Percentiles rank a stretch among this genome's conserved stretches.
Evolutionary conservation across 2,888 invertebrate genomes (phyloP).

Genomic region (Stramonita haemastoma): DNA sequence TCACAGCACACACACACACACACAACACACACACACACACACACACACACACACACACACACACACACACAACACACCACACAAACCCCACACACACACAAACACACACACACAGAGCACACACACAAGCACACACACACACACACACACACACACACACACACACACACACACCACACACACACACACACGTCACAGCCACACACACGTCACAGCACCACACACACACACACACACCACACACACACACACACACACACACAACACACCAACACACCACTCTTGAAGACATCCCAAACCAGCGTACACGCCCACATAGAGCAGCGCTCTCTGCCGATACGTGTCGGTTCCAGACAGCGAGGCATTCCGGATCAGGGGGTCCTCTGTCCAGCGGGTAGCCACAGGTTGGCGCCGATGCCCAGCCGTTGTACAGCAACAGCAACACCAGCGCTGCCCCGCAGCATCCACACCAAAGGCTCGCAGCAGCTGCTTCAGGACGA

Average conservation of each 20-base stretch:
- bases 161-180: too few species aligned
- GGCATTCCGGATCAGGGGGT: slow-evolving; percentile 55
- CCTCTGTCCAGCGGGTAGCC: slow-evolving; percentile 72
- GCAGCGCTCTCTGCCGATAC: slow-evolving; percentile 55
- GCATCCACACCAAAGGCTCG: slow-evolving; percentile 45
- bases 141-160: too few species aligned
- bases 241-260: slow-evolving; percentile 48
- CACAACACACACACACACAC: too few species aligned
- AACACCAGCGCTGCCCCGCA: slow-evolving; percentile 33
- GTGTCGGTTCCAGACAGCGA: slow-evolving; percentile 51
- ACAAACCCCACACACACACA: too few species aligned
- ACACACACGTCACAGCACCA: neutral
- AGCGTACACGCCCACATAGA: slow-evolving; percentile 78
- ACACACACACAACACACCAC: too few species aligned
- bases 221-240: neutral
- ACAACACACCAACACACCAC: slow-evolving; percentile 49
- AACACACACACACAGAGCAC: too few species aligned
- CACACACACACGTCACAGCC: too few species aligned
- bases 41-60: too few species aligned
- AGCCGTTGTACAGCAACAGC: slow-evolving; percentile 46
- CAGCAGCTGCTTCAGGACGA: slow-evolving; percentile 42
- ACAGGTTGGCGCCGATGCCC: slow-evolving; percentile 54
- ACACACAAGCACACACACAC: too few species aligned
- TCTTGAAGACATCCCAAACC: slow-evolving; percentile 64
- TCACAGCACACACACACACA: slow-evolving; percentile 45